phyloP scores from a whole-genome alignment of 2,113 vertebrate species.

The Tragelaphus scriptus region DNA sequence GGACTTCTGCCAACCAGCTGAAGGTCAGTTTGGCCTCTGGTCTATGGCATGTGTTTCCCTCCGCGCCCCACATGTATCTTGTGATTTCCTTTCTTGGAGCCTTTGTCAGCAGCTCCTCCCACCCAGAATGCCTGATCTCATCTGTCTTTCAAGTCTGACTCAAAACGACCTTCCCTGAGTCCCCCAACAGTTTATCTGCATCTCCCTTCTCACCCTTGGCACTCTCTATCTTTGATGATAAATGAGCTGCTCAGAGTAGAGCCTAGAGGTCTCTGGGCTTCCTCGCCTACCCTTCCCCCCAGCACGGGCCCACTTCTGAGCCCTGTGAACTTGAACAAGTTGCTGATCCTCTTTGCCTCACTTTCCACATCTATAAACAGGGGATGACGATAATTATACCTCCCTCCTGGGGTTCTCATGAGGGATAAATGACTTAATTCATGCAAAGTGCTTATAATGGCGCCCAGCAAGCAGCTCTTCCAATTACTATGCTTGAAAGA shows the following conservation, averaged over 20 bases:
- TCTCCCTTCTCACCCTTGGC: background rate
- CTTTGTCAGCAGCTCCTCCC: background rate
- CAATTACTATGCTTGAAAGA: background rate
- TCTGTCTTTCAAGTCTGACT: background rate
- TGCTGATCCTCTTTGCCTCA: background rate
- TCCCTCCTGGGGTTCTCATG: background rate
- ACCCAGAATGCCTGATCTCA: no score
- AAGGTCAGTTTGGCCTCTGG: background rate
- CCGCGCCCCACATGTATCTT: background rate
- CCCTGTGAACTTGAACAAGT: background rate
- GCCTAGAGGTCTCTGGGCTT: rapidly evolving
- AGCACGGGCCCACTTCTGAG: background rate
- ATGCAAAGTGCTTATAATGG: background rate
- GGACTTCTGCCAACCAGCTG: no score
- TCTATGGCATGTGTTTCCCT: background rate
- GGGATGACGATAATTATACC: background rate
- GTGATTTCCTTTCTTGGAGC: background rate
- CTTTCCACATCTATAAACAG: background rate
- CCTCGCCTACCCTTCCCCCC: background rate
- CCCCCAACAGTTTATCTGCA: background rate
- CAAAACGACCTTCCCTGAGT: background rate
- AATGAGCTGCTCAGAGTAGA: background rate
- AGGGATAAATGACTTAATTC: background rate
- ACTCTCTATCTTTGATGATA: background rate
- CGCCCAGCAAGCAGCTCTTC: background rate